Evolutionary conservation across 2,888 invertebrate species (phyloP), one percentile per base, ranked within the genome.

Genomic region (Lapara coniferarum): DNA sequence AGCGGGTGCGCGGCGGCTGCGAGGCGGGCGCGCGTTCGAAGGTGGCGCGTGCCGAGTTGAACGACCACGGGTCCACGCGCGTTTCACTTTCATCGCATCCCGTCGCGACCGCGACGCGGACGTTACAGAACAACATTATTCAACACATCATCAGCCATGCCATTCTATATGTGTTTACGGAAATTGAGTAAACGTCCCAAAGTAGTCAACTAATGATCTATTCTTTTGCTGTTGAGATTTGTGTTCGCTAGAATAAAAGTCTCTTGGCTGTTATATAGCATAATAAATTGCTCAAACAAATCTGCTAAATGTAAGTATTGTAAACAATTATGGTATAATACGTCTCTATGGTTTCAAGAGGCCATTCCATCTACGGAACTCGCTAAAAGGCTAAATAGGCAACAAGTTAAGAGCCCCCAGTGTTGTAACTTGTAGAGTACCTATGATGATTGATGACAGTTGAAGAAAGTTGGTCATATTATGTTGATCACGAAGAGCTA

Each of bases 41-140:
- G 86, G 84, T 85, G 89, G 89, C 92, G 93, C 93, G 93, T 93
- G 93, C 93, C 91, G 92, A 86, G 93, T 93, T 93, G 92, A 93
- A 93, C 91, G 93, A 93, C 93, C 93, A 92, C 81, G 82, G 74
- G 81, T 82, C 83, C 84, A 85, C 85, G 85, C 84, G 81, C 85
- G 82, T 91, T 93, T 93, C 93, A 93, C 93, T 93, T 93, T 93
- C 93, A 88, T 88, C 83, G 82, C 81, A 85, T 84, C 85, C 84
- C 84, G 85, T 75, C 77, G 71, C 73, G 73, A 75, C 78, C 75
- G 78, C 74, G 74, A 16, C 68, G 53, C 59, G 46, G 30, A 52
- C 79, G 75, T 80, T 77, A 81, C 75, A 71, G 77, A 78, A 79
- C 75, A 79, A 76, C 77, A 78, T 78, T 78, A 78, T 82, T 78